A percentile compares a stretch with the other conserved stretches of the same genome.
Evolutionary conservation across 2,797 vertebrate species (phyloP).

Genomic region (Otolemur crassicaudatus): DNA sequence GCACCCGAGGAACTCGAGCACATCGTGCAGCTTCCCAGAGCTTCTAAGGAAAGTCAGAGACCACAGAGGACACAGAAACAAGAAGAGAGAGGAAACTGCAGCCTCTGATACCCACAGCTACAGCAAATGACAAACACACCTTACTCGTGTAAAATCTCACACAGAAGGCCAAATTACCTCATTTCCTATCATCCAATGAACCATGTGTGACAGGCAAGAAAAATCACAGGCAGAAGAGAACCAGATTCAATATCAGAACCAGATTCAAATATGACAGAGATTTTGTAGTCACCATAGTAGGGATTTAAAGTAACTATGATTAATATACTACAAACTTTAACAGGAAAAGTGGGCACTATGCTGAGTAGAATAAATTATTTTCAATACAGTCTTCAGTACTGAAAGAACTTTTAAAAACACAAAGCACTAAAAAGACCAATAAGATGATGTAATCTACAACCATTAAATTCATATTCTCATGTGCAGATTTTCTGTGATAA

Average conservation of each 20-base stretch:
- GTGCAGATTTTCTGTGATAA: neutral
- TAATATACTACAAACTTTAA: neutral
- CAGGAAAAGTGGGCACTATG: neutral
- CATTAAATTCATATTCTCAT: neutral
- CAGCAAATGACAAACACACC: neutral
- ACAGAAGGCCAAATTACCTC: neutral
- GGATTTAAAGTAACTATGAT: neutral
- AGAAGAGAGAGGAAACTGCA: neutral
- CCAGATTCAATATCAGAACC: neutral
- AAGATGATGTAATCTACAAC: neutral
- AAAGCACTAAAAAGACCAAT: neutral
- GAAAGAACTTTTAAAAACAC: slow-evolving; percentile 13
- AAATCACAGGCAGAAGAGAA: neutral
- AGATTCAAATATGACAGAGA: neutral
- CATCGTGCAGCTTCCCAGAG: neutral
- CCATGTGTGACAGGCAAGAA: neutral
- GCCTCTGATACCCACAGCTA: neutral
- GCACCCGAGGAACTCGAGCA: neutral
- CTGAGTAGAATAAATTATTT: neutral
- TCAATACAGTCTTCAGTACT: neutral
- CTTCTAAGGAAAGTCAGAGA: neutral
- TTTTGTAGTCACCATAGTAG: neutral
- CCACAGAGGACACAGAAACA: neutral
- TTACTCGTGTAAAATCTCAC: neutral
- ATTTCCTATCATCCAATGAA: neutral